These are phyloP conservation scores for Chironomus riparius DNA, from an alignment of 2,888 invertebrate species.

Conservation along the genomic window DNA sequence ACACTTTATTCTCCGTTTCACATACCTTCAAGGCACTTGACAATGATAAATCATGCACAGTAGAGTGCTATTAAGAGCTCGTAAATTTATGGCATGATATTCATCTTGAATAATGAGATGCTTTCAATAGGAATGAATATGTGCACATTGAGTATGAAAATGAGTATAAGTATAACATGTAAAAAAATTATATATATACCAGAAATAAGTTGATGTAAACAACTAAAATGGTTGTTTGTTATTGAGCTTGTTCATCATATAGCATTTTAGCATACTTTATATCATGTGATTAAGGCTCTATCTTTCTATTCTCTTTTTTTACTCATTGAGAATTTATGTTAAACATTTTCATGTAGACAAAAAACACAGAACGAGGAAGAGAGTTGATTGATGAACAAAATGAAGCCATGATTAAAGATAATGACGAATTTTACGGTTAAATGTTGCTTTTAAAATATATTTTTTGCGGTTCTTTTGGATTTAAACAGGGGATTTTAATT, in stretches of 20 bases:
- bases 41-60: constrained; percentile 20
- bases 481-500: no score
- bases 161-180: neutral
- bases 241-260: neutral
- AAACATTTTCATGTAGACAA: neutral
- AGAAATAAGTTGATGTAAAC: neutral
- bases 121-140: constrained; percentile 9
- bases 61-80: neutral
- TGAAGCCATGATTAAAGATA: no score
- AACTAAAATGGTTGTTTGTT: neutral
- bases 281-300: neutral
- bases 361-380: no score
- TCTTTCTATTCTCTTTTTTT: no score
- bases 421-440: no score
- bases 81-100: constrained; percentile 18
- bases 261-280: neutral
- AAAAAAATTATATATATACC: no score
- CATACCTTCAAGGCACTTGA: neutral
- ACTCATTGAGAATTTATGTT: neutral
- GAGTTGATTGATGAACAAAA: no score
- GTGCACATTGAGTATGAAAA: neutral
- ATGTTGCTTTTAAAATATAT: no score
- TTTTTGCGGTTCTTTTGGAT: no score
- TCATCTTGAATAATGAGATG: constrained; percentile 26
- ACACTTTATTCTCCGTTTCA: neutral